Evolutionary conservation across 92 coral and sea anemone genomes (phyloP).

Genomic region (Umimayanthus chanpuru): DNA sequence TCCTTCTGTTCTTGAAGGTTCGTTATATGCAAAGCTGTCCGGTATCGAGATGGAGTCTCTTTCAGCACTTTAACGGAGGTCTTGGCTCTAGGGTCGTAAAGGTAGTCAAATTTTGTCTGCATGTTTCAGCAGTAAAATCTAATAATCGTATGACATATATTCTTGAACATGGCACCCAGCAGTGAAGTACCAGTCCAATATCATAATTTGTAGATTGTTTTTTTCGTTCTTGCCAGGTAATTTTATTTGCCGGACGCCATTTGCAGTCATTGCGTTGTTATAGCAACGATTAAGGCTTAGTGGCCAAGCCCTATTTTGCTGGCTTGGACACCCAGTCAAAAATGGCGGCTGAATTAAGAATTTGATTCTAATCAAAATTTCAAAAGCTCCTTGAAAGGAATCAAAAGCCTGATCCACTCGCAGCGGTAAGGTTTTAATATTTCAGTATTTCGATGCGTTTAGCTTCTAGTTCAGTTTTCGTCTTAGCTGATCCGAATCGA

Average conservation of each 20-base stretch:
- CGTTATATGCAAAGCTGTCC: conserved; percentile 70
- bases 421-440: not conserved
- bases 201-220: not conserved
- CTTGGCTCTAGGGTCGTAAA: conserved; percentile 63
- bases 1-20: conserved; percentile 83
- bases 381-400: too few relatives aligned
- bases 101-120: conserved; percentile 49
- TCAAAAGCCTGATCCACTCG: too few relatives aligned
- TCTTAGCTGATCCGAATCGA: not conserved
- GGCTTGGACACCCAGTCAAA: conserved; percentile 12
- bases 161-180: not conserved
- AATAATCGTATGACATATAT: too few relatives aligned
- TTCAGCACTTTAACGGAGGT: conserved; percentile 73
- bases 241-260: conserved; percentile 32
- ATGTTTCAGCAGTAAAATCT: not conserved
- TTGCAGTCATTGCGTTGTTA: conserved; percentile 19
- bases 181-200: not conserved
- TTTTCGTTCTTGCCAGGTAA: not conserved
- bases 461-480: not conserved
- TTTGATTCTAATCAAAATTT: too few relatives aligned
- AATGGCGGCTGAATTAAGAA: conserved; percentile 1
- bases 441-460: too few relatives aligned
- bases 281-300: conserved; percentile 31
- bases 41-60: conserved; percentile 76
- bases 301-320: conserved; percentile 9